These are phyloP conservation scores for Scelioninae gen. 1 DNA, from an alignment of 2,888 invertebrate genomes.

Conservation along the genomic window DNA sequence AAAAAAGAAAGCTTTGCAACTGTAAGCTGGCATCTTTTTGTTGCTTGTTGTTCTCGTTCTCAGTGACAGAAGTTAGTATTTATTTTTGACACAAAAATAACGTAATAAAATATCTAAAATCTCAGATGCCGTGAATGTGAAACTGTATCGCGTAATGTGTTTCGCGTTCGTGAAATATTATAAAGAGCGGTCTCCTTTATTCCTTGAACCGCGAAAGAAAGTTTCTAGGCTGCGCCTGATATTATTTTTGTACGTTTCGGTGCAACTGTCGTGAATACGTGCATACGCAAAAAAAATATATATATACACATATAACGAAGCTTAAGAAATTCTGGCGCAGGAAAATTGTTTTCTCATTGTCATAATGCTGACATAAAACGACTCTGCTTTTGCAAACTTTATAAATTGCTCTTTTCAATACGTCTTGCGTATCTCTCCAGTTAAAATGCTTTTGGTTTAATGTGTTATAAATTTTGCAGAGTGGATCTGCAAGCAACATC, in stretches of 20 bases:
- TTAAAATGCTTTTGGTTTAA: constrained; percentile 44
- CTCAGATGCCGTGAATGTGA: constrained; percentile 33
- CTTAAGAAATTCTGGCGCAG: constrained; percentile 43
- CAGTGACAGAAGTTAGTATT: not conserved
- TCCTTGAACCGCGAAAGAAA: constrained; percentile 29
- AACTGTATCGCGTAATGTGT: constrained; percentile 39
- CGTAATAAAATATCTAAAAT: constrained; percentile 36
- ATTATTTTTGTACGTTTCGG: constrained; percentile 49
- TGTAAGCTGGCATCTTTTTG: not conserved
- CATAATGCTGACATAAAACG: constrained; percentile 51
- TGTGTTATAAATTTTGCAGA: constrained; percentile 31
- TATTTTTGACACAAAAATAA: constrained; percentile 26
- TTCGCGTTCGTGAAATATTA: constrained; percentile 41
- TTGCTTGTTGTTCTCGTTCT: not conserved
- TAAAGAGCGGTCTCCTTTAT: constrained; percentile 40
- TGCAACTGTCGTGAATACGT: constrained; percentile 35
- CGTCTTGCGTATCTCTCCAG: constrained; percentile 16
- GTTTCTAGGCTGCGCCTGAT: constrained; percentile 46
- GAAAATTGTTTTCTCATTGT: constrained; percentile 60
- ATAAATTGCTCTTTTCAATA: constrained; percentile 62
- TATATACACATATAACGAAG: constrained; percentile 49
- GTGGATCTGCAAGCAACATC: constrained; percentile 7
- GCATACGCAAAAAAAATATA: constrained; percentile 35
- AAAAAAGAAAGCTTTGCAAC: not conserved
- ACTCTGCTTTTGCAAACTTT: constrained; percentile 41